Evolutionary conservation across 37 sponge, comb jelly and placozoan species (phyloP).

Genomic region (Spongilla lacustris): DNA sequence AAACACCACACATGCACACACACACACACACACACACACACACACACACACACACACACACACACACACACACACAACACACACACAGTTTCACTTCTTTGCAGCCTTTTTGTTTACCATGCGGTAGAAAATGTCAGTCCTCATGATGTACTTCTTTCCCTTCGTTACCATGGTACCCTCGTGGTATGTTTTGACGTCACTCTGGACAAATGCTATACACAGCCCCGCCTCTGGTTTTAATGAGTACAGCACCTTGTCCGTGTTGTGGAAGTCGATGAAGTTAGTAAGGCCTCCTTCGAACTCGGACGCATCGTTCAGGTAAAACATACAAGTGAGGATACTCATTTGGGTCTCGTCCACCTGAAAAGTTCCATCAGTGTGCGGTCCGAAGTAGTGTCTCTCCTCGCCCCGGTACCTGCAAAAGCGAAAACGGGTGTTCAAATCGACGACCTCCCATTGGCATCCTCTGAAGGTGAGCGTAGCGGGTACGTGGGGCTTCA

Average conservation of each 20-base stretch:
- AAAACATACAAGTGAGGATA: slow-evolving; percentile 80
- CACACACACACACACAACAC: too few species aligned
- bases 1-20: too few species aligned
- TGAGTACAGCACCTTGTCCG: slow-evolving; percentile 17
- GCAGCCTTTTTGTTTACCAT: too few species aligned
- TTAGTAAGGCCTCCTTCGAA: slow-evolving; percentile 84
- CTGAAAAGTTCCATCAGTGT: slow-evolving; percentile 67
- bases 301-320: slow-evolving; percentile 74
- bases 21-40: too few species aligned
- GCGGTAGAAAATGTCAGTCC: slow-evolving; percentile 84
- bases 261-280: slow-evolving; percentile 50
- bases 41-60: too few species aligned
- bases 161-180: slow-evolving; percentile 66
- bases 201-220: slow-evolving; percentile 79
- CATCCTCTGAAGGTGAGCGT: slow-evolving; percentile 3
- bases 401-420: slow-evolving; percentile 77
- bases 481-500: slow-evolving; percentile 53
- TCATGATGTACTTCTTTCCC: slow-evolving; percentile 85
- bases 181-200: slow-evolving; percentile 46
- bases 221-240: slow-evolving; percentile 75
- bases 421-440: slow-evolving; percentile 77
- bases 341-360: slow-evolving; percentile 33
- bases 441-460: slow-evolving; percentile 51
- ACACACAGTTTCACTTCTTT: too few species aligned
- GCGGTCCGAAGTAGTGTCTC: slow-evolving; percentile 74